Evolutionary conservation across 2,888 invertebrate genomes (phyloP).

Genomic region (Drosophila paracracens): DNA sequence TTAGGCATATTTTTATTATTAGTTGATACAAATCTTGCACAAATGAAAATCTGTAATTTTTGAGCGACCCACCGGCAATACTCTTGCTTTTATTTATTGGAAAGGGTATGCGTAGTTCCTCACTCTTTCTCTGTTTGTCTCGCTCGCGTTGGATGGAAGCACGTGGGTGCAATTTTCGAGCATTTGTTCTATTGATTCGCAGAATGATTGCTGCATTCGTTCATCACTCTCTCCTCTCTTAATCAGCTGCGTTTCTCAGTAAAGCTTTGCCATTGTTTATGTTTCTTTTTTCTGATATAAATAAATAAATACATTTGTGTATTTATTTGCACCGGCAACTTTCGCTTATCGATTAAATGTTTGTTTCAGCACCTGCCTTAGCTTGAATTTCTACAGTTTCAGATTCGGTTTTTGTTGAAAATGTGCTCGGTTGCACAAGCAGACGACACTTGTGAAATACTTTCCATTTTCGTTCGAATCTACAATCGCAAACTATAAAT

Average conservation of each 20-base stretch:
- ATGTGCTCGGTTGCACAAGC: neutral
- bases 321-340: slow-evolving; percentile 6
- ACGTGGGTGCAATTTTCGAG: slow-evolving; percentile 25
- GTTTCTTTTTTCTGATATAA: neutral
- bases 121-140: neutral
- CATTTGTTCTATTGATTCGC: slow-evolving; percentile 21
- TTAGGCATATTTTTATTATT: neutral
- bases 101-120: slow-evolving; percentile 5
- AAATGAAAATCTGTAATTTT: neutral
- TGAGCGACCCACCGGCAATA: neutral
- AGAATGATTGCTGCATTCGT: slow-evolving; percentile 9
- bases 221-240: neutral
- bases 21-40: neutral
- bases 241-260: slow-evolving; percentile 19
- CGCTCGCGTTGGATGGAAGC: slow-evolving; percentile 3
- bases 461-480: slow-evolving; percentile 74
- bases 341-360: neutral
- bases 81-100: no score
- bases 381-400: neutral
- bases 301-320: neutral
- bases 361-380: neutral
- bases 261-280: slow-evolving; percentile 17
- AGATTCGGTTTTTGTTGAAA: neutral
- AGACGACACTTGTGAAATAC: slow-evolving; percentile 41
- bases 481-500: slow-evolving; percentile 62